A percentile compares a stretch with the other conserved stretches of the same genome.
Conservation (phyloP, 2,797 vertebrate species). For the Champsocephalus gunnari region DNA sequence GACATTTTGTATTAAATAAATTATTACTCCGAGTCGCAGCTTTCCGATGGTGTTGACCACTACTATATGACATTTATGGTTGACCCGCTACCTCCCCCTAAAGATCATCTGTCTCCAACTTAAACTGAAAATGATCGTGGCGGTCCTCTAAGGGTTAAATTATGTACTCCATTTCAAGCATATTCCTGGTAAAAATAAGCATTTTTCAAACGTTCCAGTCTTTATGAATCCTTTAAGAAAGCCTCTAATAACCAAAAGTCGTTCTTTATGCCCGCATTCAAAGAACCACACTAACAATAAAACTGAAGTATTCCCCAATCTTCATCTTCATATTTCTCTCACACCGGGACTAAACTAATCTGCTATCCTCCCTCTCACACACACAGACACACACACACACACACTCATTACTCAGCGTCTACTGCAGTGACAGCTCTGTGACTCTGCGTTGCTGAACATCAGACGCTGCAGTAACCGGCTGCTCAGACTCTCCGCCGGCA, state of each 20-base stretch:
- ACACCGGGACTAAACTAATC: conserved; percentile 26
- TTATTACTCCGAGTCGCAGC: too few relatives aligned
- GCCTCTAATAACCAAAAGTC: neutral
- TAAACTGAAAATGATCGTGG: too few relatives aligned
- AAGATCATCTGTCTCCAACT: too few relatives aligned
- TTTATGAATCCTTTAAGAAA: neutral
- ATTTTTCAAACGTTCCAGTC: too few relatives aligned
- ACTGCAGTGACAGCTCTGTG: conserved; percentile 51
- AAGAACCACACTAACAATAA: neutral
- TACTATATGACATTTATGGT: too few relatives aligned
- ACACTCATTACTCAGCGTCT: conserved; percentile 47
- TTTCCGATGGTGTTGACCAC: too few relatives aligned
- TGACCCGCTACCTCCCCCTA: too few relatives aligned
- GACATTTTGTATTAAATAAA: too few relatives aligned
- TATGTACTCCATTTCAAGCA: too few relatives aligned
- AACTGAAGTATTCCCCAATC: neutral
- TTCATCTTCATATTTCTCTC: conserved; percentile 15
- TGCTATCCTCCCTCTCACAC: neutral
- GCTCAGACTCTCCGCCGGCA: conserved; percentile 16
- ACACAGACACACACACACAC: conserved; percentile 26
- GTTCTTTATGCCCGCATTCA: neutral
- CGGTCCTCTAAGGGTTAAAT: too few relatives aligned
- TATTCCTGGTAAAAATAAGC: too few relatives aligned
- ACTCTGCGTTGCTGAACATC: conserved; percentile 38
- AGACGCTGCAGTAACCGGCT: conserved; percentile 41